phyloP scores from a whole-genome alignment of 2,888 invertebrate genomes.

The Hermodice carunculata region DNA sequence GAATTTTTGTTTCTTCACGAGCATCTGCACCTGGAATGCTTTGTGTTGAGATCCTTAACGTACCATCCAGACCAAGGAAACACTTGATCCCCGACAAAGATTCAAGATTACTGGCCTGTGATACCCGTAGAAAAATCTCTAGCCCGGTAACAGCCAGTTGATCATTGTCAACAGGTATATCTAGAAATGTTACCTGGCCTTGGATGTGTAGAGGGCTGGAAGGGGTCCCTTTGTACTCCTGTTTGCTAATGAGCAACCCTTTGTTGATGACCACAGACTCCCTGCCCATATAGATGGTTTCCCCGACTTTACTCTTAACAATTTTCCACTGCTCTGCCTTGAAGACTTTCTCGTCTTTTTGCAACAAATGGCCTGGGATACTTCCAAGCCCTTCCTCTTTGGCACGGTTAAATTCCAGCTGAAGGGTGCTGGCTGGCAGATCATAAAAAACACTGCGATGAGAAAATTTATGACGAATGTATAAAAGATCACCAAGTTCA shows the following conservation, averaged over 20 bases:
- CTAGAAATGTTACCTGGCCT: not conserved
- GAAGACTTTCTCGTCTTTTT: slow-evolving; percentile 3
- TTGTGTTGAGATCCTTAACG: not conserved
- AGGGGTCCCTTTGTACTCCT: slow-evolving; percentile 1
- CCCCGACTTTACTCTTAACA: not conserved
- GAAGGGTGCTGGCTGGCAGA: not conserved
- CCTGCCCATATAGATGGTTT: slow-evolving; percentile 3
- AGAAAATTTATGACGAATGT: slow-evolving; percentile 2
- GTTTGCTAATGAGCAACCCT: slow-evolving; percentile 1
- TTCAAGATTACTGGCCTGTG: not conserved
- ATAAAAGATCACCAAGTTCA: not conserved
- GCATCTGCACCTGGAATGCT: slow-evolving; percentile 7
- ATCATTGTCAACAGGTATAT: not conserved
- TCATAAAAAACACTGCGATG: slow-evolving; percentile 10
- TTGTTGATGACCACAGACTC: slow-evolving; percentile 8
- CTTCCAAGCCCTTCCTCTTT: not conserved
- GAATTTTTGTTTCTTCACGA: not conserved
- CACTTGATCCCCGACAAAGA: slow-evolving; percentile 5
- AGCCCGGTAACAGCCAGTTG: not conserved
- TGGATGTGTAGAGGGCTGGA: not conserved
- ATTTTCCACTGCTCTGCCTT: not conserved
- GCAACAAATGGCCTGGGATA: not conserved
- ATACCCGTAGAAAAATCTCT: slow-evolving; percentile 9
- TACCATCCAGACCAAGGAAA: not conserved
- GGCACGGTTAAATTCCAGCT: not conserved